These are phyloP conservation scores for Zaprionus lachaisei DNA, from an alignment of 1,140 invertebrate species.

Conservation along the genomic window DNA sequence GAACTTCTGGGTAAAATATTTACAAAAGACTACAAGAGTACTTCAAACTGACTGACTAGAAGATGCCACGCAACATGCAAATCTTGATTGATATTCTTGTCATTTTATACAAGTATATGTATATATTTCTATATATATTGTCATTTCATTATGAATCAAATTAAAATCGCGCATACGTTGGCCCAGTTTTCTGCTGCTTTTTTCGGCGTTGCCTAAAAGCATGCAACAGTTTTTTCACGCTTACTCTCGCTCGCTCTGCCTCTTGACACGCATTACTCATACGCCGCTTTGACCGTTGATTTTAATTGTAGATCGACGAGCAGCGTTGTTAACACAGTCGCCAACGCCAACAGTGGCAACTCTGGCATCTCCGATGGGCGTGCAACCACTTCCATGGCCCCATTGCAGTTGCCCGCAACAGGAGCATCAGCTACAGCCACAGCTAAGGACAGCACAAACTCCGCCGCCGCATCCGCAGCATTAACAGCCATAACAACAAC, in stretches of 20 bases:
- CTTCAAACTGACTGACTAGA: background rate
- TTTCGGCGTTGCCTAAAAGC: conserved; percentile 33
- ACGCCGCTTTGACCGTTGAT: conserved; percentile 34
- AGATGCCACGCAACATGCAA: background rate
- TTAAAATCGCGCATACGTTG: background rate
- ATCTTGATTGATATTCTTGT: background rate
- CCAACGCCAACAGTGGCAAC: conserved; percentile 35
- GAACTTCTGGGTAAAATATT: background rate
- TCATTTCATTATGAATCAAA: background rate
- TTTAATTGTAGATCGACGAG: conserved; percentile 47
- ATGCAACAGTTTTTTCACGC: conserved; percentile 41
- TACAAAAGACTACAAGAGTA: background rate
- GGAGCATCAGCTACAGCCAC: conserved; percentile 23
- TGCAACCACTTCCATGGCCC: conserved; percentile 48
- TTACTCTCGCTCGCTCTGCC: background rate
- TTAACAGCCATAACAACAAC: conserved; percentile 15
- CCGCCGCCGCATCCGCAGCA: conserved; percentile 14
- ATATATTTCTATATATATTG: background rate
- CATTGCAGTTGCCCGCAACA: conserved; percentile 33
- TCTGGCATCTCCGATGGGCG: conserved; percentile 38
- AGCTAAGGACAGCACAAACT: conserved; percentile 13
- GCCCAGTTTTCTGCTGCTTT: background rate
- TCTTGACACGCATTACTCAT: conserved; percentile 35
- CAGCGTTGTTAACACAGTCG: conserved; percentile 38
- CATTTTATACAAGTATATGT: background rate